Evolutionary conservation across 2,113 vertebrate species (phyloP).

Genomic region (Barbus barbus): DNA sequence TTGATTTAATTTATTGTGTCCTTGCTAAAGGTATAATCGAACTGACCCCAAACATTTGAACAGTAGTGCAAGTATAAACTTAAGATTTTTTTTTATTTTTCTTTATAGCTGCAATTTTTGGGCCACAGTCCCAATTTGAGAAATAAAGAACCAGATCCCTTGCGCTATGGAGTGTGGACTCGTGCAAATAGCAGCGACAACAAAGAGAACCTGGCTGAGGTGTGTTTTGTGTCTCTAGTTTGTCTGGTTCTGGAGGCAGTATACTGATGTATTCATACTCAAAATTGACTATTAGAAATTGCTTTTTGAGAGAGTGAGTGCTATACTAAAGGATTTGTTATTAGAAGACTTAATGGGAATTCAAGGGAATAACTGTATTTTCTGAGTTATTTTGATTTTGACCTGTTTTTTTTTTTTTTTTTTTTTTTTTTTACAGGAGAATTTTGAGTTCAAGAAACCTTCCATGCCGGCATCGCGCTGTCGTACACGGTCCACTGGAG

Average conservation of each 20-base stretch:
- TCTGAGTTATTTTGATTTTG: too few species aligned
- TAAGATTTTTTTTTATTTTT: background rate
- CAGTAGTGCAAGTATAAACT: background rate
- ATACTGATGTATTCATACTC: background rate
- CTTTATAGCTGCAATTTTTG: slow-evolving; percentile 79
- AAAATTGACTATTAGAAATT: background rate
- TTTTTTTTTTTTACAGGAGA: slow-evolving; percentile 71
- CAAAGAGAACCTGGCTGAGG: slow-evolving; percentile 88
- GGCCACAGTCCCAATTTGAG: slow-evolving; percentile 85
- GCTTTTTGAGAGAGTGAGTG: background rate
- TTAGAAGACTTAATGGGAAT: too few species aligned
- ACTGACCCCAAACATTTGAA: background rate
- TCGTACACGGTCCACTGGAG: slow-evolving; percentile 57
- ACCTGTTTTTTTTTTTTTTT: too few species aligned
- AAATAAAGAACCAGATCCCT: slow-evolving; percentile 73
- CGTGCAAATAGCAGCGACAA: slow-evolving; percentile 63
- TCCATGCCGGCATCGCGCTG: slow-evolving; percentile 78
- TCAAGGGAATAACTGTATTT: too few species aligned
- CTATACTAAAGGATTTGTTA: too few species aligned
- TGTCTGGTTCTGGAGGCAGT: background rate
- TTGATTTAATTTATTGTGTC: background rate
- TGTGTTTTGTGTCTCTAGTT: slow-evolving; percentile 19
- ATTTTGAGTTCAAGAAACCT: slow-evolving; percentile 96
- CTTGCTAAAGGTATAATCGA: background rate
- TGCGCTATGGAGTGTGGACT: slow-evolving; percentile 77